These are phyloP conservation scores for Campoletis raptor DNA, from an alignment of 2,888 invertebrate species.

Conservation along the genomic window DNA sequence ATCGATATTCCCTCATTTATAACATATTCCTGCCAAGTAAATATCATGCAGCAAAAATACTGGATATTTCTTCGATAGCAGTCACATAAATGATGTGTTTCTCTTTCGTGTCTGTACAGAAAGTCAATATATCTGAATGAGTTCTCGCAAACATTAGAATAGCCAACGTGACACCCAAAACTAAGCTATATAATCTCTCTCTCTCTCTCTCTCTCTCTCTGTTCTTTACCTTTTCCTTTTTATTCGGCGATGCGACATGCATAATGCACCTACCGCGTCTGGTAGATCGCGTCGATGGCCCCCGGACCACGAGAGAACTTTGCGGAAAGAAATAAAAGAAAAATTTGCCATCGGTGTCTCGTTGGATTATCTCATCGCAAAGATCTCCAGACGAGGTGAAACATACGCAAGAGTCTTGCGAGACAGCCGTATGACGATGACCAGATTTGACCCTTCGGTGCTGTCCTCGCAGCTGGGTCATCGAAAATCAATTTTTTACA, in stretches of 20 bases:
- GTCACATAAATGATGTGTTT: slow-evolving; percentile 42
- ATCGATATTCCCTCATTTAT: background rate
- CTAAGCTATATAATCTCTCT: slow-evolving; percentile 12
- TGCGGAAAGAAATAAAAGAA: slow-evolving; percentile 35
- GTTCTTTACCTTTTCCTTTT: slow-evolving; percentile 23
- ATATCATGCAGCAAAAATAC: background rate
- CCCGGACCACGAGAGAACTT: slow-evolving; percentile 55
- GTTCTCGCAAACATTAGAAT: slow-evolving; percentile 29
- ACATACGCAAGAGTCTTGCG: slow-evolving; percentile 34
- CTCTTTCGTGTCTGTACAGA: slow-evolving; percentile 25
- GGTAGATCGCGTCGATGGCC: slow-evolving; percentile 66
- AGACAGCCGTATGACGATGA: slow-evolving; percentile 52
- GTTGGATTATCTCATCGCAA: slow-evolving; percentile 59
- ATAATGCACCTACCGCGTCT: slow-evolving; percentile 69
- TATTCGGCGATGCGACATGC: slow-evolving; percentile 61
- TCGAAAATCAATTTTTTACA: slow-evolving; percentile 33
- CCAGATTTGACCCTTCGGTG: slow-evolving; percentile 43
- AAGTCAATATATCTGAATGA: slow-evolving; percentile 30
- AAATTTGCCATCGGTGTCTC: slow-evolving; percentile 58
- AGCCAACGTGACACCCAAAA: slow-evolving; percentile 43
- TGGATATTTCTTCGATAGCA: background rate
- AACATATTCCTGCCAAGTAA: background rate
- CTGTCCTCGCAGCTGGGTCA: slow-evolving; percentile 18
- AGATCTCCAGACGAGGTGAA: slow-evolving; percentile 76
- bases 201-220: slow-evolving; percentile 20